A percentile compares a stretch with the other conserved stretches of the same genome.
Conservation (phyloP, 2,113 vertebrate species). For the Syngnathus typhle region DNA sequence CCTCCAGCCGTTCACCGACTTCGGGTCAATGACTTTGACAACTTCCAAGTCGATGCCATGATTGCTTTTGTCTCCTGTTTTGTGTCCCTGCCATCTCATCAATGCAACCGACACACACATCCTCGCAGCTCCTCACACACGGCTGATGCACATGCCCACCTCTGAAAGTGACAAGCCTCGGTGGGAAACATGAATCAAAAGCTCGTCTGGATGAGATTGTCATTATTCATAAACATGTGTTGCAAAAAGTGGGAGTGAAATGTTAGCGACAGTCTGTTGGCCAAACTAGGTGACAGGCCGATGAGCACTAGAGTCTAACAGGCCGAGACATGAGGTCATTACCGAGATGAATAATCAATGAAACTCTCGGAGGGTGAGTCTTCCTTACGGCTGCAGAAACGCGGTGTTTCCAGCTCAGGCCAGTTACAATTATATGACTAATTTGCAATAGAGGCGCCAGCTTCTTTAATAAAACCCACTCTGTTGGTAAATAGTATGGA, state of each 20-base stretch:
- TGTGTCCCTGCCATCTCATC: constrained; percentile 14
- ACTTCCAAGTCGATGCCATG: neutral
- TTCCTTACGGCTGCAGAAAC: constrained; percentile 50
- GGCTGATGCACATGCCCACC: constrained; percentile 5
- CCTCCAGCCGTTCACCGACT: constrained; percentile 4
- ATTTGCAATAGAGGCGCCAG: constrained; percentile 49
- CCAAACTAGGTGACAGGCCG: constrained; percentile 17
- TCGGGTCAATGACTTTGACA: constrained; percentile 19
- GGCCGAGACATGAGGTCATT: constrained; percentile 50
- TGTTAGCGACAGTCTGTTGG: constrained; percentile 17
- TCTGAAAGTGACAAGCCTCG: neutral
- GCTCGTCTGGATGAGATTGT: constrained; percentile 7
- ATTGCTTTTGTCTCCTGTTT: constrained; percentile 20
- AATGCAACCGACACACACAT: neutral
- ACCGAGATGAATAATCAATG: constrained; percentile 61
- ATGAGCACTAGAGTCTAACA: constrained; percentile 33
- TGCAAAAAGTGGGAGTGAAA: constrained; percentile 17
- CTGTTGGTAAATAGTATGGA: constrained; percentile 49
- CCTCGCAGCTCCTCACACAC: neutral
- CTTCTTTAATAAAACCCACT: constrained; percentile 36
- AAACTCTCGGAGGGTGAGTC: constrained; percentile 39
- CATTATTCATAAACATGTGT: constrained; percentile 8
- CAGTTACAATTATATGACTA: constrained; percentile 55
- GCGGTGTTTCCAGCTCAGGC: constrained; percentile 31
- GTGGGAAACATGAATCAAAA: constrained; percentile 18